Evolutionary conservation across 2,797 vertebrate genomes (phyloP), one percentile per base, ranked within the genome.

Genomic region (Philypnodon macrostomus): DNA sequence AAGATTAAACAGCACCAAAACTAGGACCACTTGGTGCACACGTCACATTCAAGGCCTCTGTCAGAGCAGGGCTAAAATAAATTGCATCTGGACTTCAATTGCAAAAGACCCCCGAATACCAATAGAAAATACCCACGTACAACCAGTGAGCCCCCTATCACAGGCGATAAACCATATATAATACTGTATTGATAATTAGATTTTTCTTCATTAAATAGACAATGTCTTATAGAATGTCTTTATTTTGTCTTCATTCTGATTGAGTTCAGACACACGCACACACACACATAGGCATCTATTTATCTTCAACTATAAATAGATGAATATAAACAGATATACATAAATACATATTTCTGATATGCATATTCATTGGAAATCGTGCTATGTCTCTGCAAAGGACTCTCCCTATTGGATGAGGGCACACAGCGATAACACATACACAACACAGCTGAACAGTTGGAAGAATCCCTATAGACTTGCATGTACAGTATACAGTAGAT

Each of bases 291-390:
- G 63, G 56, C 84, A 89, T 87, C 85, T 90, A 88, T 88, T 89
- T 87, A 88, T 85, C 63, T 54, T 62, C 64, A 17, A 1, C 63
- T 77, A 83, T 86, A 88, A 89, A 88, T 88, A 89, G 86, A 89
- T 85, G 84, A 76, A 87, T 88, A 75, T 86, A 86, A 84, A 88
- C 80, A 87, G 69, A 81, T 87, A 83, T 88, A 88, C 82, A 88
- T 86, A 86, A 85, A 88, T 88, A 88, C 83, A 87, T 79, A 80
- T 81, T 83, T 89, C 70, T 84, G 85, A 87, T 88, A 85, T 88
- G 85, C 82, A 89, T 89, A 82, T 87, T 85, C 69, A 81, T 73
- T 88, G 83, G 70, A 86, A 86, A 79, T 81, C 88, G 88, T 88
- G 86, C 88, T 86, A 82, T 84, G 80, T 85, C 79, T 87, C 73